These are phyloP conservation scores for Monochamus saltuarius DNA, from an alignment of 1,140 invertebrate genomes.

Conservation along the genomic window DNA sequence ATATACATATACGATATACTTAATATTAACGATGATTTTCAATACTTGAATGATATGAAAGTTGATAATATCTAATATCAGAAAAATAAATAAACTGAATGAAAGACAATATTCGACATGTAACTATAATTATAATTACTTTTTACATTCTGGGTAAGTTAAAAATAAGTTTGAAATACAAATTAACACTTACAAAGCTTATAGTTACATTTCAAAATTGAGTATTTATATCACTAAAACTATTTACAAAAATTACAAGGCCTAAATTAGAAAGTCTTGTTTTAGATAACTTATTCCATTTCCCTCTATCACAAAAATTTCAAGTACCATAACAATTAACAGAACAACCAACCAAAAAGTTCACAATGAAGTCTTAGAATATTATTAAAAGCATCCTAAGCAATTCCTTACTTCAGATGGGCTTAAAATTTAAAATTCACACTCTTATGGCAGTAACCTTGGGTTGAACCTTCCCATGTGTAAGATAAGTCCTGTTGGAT, in stretches of 20 bases:
- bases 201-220: conserved; percentile 21
- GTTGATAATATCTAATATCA: no score
- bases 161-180: no score
- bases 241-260: conserved; percentile 13
- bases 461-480: conserved; percentile 85
- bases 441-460: conserved; percentile 66
- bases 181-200: not conserved
- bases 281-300: not conserved
- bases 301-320: not conserved
- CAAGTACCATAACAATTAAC: no score
- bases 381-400: no score
- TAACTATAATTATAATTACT: conserved; percentile 8
- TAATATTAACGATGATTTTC: no score
- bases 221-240: conserved; percentile 8
- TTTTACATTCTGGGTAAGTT: no score
- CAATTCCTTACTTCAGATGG: not conserved
- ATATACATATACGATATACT: no score
- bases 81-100: conserved; percentile 13
- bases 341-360: no score
- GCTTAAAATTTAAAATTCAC: not conserved
- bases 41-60: no score
- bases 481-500: conserved; percentile 81
- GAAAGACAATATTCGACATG: conserved; percentile 16
- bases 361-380: not conserved
- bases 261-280: no score